Base-by-base conservation (phyloP, 2,797 vertebrate genomes). In the Protosalanx chinensis region DNA sequence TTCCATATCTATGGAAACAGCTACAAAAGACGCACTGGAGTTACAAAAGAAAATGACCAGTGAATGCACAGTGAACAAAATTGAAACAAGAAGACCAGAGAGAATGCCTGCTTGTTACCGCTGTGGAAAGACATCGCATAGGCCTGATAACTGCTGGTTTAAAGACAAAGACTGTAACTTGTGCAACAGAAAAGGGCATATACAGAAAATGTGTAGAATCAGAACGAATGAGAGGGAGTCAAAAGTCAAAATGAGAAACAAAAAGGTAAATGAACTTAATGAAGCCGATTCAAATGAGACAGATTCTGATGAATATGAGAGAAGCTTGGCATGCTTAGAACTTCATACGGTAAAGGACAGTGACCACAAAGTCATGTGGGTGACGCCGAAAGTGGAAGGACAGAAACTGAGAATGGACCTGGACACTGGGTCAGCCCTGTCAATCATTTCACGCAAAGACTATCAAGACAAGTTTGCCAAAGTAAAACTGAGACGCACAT, bases 101-200 rank as follows among this genome's bases (percentile, higher is more conserved):
- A n/a, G 62, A 13, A 60, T 51, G 53, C 6, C 15, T 29, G 6
- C 51, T 56, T 72, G 58, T 51, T 72, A 16, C 30, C 8, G 7
- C 4, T 71, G 56, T 15, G 73, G 73, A 13, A 72, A 72, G 35
- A 70, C 4, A n/a, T 72, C 70, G 60, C 69, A 68, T 72, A 30
- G 63, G 12, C 13, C 64, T 10, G 56, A 18, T 29, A 66, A 75
- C 12, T 75, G 72, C 15, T 75, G 73, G 70, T 72, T 75, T 23
- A 79, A 75, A 62, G 72, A 77, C 6, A 71, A 79, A 75, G 65
- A 70, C 69, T 68, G 69, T 41, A 74, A n/a, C n/a, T n/a, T n/a
- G n/a, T 74, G 72, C 10, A 30, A 67, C n/a, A 78, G 37, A 33
- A 67, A 32, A 64, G 69, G 65, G 20, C 67, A 79, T 20, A 72